Base-by-base conservation (phyloP, 1,140 invertebrate genomes). In the Aphelenchoides fujianensis region DNA sequence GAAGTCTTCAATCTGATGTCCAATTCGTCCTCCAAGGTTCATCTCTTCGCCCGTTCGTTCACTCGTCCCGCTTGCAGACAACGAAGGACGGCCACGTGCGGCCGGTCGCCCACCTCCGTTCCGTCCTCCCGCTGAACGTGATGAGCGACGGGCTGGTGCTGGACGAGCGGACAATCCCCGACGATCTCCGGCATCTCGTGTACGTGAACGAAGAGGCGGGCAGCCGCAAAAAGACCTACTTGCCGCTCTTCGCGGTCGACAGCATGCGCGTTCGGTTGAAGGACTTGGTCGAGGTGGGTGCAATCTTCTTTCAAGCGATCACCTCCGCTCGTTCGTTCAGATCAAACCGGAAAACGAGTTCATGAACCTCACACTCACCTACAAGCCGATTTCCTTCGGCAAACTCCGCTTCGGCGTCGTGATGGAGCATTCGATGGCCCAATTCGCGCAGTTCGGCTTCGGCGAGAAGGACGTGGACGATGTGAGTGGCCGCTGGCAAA, bases 381-480 rank as follows among this genome's bases (percentile, higher is more conserved):
- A 80, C 36, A 31, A 55, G 32, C 79, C 79, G 1, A 34, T 74
- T 2, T 71, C 70, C 12, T 68, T 79, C 19, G 79, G 77, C 7
- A 72, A 59, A 32, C 34, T 71, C 19, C 66, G 72, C 3, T 36
- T 74, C 3, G 7, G 28, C 16, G 19, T 37, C 3, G 64, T 19
- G 7, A 55, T 31, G 52, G 32, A 62, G 30, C n/a, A 27, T 12
- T 61, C 68, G 31, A 61, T 63, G 54, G 0, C 7, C 34, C 53
- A 79, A 41, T 55, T 79, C 1, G 54, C 30, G 23, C 23, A 52
- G 34, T 32, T 76, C 85, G 95, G 95, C 23, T 97, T 98, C 80
- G 91, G 90, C 57, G 89, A 91, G 57, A 95, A 95, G 85, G 95
- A 98, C 86, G 87, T 94, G 53, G 95, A 98, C 87, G 94, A 98